Evolutionary conservation across 2,113 vertebrate species (phyloP).

Genomic region (Antechinus stuartii): DNA sequence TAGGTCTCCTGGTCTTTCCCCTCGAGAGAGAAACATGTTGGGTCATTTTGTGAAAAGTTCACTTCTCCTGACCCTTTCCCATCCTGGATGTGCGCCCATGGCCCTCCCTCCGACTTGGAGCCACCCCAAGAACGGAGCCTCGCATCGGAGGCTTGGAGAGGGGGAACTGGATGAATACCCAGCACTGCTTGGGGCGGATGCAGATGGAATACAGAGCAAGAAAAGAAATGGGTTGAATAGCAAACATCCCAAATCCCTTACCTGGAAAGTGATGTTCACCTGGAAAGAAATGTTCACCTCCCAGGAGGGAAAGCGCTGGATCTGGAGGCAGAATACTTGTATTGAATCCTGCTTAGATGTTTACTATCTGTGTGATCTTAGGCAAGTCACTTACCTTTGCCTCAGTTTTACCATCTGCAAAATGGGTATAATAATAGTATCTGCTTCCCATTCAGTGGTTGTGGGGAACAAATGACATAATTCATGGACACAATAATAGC

Average conservation of each 20-base stretch:
- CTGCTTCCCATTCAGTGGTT: neutral
- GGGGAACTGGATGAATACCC: neutral
- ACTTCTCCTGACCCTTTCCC: neutral
- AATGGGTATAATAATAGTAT: neutral
- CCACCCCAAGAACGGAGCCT: neutral
- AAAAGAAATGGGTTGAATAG: neutral
- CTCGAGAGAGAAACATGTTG: neutral
- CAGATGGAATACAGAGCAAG: neutral
- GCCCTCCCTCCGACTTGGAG: neutral
- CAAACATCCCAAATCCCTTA: no score
- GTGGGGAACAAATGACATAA: neutral
- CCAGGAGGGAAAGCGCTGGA: neutral
- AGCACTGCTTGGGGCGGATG: neutral
- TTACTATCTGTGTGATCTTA: neutral
- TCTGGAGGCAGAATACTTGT: neutral
- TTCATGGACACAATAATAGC: neutral
- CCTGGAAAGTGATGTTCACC: neutral
- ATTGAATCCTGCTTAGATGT: neutral
- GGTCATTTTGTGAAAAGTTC: neutral
- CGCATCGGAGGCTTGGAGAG: neutral
- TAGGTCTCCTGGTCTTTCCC: conserved; percentile 1
- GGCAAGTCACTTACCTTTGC: neutral
- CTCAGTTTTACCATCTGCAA: neutral
- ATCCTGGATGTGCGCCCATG: neutral
- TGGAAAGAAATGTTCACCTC: neutral